Conservation (phyloP, 2,888 invertebrate species). For the Drosophila putrida region DNA sequence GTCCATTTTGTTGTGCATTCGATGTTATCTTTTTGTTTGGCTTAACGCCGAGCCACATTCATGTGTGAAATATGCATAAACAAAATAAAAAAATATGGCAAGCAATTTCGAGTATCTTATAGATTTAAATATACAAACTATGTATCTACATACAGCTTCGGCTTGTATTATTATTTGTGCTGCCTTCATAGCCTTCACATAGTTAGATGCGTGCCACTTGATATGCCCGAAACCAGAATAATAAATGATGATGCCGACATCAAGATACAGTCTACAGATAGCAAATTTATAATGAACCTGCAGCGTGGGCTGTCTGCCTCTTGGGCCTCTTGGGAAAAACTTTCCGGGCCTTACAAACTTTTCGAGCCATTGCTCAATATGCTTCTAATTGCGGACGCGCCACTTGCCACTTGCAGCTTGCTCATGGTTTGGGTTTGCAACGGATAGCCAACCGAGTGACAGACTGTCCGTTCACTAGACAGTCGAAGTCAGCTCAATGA, state of each 20-base stretch:
- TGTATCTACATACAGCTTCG: slow-evolving; percentile 9
- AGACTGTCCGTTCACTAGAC: slow-evolving; percentile 21
- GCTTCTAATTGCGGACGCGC: slow-evolving; percentile 72
- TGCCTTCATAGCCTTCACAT: slow-evolving; percentile 69
- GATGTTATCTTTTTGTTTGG: slow-evolving; percentile 63
- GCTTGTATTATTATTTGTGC: slow-evolving; percentile 18
- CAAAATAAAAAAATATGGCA: slow-evolving; percentile 56
- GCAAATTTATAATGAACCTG: slow-evolving; percentile 61
- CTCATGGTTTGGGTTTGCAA: slow-evolving; percentile 25
- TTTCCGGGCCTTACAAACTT: slow-evolving; percentile 57
- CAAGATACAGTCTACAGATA: slow-evolving; percentile 30
- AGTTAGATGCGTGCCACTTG: slow-evolving; percentile 80
- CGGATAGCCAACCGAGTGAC: slow-evolving; percentile 20
- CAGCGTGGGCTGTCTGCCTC: slow-evolving; percentile 36
- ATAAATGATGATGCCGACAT: slow-evolving; percentile 70
- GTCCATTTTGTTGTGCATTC: slow-evolving; percentile 25
- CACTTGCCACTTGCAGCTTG: slow-evolving; percentile 43
- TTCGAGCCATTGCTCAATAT: slow-evolving; percentile 71
- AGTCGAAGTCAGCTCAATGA: slow-evolving; percentile 63
- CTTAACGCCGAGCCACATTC: slow-evolving; percentile 50
- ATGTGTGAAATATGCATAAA: slow-evolving; percentile 78
- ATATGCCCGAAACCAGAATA: slow-evolving; percentile 77
- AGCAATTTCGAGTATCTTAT: slow-evolving; percentile 65
- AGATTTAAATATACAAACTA: slow-evolving; percentile 62
- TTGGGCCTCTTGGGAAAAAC: slow-evolving; percentile 34